These are phyloP conservation scores for Synanthedon tipuliformis DNA, from an alignment of 2,888 invertebrate genomes.

Conservation along the genomic window DNA sequence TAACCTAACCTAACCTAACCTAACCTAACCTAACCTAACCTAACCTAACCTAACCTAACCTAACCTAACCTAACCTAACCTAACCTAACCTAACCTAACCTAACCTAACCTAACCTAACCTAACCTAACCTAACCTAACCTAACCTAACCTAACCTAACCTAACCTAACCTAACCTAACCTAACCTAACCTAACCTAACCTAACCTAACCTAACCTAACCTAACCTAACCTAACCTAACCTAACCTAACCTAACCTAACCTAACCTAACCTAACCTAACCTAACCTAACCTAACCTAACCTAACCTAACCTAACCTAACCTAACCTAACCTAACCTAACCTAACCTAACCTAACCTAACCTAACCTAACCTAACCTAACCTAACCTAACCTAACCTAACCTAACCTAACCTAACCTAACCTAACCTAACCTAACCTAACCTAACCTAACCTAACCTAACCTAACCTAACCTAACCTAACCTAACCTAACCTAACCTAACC, in stretches of 20 bases:
- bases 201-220: background rate
- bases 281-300: conserved; percentile 5
- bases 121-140: conserved; percentile 1
- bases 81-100: background rate
- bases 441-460: conserved; percentile 16
- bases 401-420: conserved; percentile 3
- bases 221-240: background rate
- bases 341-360: conserved; percentile 6
- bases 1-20: background rate
- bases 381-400: conserved; percentile 5
- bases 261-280: conserved; percentile 3
- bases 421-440: conserved; percentile 5
- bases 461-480: conserved; percentile 17
- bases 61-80: background rate
- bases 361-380: conserved; percentile 6
- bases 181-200: background rate
- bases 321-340: conserved; percentile 5
- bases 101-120: background rate
- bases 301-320: conserved; percentile 6
- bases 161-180: conserved; percentile 1
- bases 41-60: background rate
- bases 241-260: conserved; percentile 1
- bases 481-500: conserved; percentile 15
- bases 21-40: background rate
- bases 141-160: conserved; percentile 1